Evolutionary conservation across 2,113 vertebrate species (phyloP).

Genomic region (Dinomys branickii): DNA sequence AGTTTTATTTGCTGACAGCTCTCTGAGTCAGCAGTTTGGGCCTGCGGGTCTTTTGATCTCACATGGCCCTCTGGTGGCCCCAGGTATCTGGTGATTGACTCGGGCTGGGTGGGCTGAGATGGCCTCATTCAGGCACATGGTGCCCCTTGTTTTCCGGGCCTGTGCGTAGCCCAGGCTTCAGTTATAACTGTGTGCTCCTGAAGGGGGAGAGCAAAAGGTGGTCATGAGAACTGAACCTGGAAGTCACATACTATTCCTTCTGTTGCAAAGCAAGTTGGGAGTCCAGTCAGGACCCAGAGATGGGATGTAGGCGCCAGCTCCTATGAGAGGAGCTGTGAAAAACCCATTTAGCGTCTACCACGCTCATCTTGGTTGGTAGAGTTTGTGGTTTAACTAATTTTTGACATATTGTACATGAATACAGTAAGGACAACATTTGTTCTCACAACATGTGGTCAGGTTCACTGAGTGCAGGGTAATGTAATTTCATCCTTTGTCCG

Average conservation of each 20-base stretch:
- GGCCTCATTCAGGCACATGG: neutral
- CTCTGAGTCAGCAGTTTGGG: neutral
- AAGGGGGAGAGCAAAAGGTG: neutral
- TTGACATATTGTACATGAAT: slow-evolving; percentile 2
- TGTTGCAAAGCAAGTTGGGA: neutral
- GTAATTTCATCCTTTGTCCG: slow-evolving; percentile 49
- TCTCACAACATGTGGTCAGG: neutral
- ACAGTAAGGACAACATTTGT: neutral
- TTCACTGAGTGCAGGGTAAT: slow-evolving; percentile 24
- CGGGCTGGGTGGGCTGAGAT: neutral
- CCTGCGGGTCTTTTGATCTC: neutral
- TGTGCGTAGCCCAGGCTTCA: neutral
- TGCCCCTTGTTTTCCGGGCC: neutral
- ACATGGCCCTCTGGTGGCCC: neutral
- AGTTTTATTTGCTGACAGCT: neutral
- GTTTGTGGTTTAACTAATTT: slow-evolving; percentile 39
- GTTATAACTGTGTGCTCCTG: neutral
- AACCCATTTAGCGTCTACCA: neutral
- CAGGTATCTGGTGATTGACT: neutral
- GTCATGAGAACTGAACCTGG: neutral
- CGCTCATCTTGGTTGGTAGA: neutral
- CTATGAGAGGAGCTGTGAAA: neutral
- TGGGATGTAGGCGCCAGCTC: neutral
- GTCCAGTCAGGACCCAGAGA: neutral
- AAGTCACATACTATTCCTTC: neutral